Evolutionary conservation across 2,797 vertebrate genomes (phyloP).

Genomic region (Muscicapa striata): DNA sequence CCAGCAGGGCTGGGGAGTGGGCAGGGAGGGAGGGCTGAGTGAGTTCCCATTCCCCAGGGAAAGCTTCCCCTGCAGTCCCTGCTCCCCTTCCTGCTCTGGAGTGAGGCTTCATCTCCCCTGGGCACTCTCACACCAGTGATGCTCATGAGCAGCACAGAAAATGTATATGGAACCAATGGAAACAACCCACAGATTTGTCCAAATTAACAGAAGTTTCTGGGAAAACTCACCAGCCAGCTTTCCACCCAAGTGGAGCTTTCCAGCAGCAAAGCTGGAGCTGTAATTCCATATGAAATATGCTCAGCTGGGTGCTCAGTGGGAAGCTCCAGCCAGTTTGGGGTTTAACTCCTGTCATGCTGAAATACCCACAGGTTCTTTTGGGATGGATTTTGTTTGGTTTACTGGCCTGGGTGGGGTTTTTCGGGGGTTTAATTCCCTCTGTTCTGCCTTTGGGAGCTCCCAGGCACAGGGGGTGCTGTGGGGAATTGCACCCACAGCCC

Average conservation of each 20-base stretch:
- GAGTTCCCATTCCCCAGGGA: not conserved
- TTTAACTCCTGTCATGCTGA: not conserved
- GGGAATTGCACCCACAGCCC: not conserved
- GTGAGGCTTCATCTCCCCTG: not conserved
- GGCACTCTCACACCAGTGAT: not conserved
- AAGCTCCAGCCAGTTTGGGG: not conserved
- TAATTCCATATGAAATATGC: not conserved
- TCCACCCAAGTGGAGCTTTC: not conserved
- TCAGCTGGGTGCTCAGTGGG: not conserved
- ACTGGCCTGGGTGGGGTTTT: not conserved
- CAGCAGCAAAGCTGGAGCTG: not conserved
- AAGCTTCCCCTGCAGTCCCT: not conserved
- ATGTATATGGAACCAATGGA: not conserved
- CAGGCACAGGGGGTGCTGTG: slow-evolving; percentile 11
- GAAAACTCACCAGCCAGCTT: not conserved
- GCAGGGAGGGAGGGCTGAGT: not conserved
- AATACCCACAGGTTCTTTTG: not conserved
- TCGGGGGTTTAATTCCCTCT: not conserved
- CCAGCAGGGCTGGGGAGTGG: not conserved
- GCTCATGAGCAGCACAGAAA: not conserved
- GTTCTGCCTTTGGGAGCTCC: slow-evolving; percentile 46
- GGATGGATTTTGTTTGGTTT: not conserved
- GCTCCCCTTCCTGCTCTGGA: not conserved
- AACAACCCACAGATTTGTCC: not conserved
- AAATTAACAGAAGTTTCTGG: not conserved